Conservation (phyloP, 2,888 invertebrate species). For the Anorthoa munda region DNA sequence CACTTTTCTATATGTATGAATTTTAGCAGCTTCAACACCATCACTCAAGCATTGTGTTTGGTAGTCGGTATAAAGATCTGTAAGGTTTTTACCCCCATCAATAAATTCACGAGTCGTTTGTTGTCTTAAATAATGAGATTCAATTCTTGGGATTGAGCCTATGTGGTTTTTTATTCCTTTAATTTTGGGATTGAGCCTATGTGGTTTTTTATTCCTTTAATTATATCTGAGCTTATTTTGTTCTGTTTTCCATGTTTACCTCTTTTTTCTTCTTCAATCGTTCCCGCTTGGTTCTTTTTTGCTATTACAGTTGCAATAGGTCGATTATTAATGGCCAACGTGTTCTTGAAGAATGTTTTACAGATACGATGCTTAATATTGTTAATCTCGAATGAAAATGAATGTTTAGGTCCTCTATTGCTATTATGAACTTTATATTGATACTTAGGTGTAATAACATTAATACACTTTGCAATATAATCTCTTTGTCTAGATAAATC, state of each 20-base stretch:
- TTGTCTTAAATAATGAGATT: constrained; percentile 54
- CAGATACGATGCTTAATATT: constrained; percentile 46
- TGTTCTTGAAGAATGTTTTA: constrained; percentile 56
- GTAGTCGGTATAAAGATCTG: constrained; percentile 29
- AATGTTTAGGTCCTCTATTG: constrained; percentile 45
- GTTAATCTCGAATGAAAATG: constrained; percentile 67
- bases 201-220: constrained; percentile 41
- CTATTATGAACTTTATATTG: constrained; percentile 46
- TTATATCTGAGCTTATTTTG: constrained; percentile 29
- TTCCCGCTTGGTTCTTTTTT: constrained; percentile 43
- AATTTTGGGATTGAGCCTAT: too few species aligned
- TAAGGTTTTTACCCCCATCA: constrained; percentile 52
- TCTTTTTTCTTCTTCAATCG: constrained; percentile 58
- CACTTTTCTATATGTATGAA: constrained; percentile 26
- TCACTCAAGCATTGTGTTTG: constrained; percentile 22
- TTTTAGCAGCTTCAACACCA: constrained; percentile 35
- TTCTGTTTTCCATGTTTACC: constrained; percentile 53
- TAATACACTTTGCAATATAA: constrained; percentile 35
- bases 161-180: too few species aligned
- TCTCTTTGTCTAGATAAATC: constrained; percentile 38
- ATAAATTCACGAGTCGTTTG: constrained; percentile 52
- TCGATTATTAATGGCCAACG: constrained; percentile 56
- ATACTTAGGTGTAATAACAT: constrained; percentile 40
- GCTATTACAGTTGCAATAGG: constrained; percentile 55
- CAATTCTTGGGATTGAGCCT: constrained; percentile 54